Evolutionary conservation across 2,888 invertebrate genomes (phyloP), one percentile per base, ranked within the genome.

Genomic region (Drosophila niveifrons): DNA sequence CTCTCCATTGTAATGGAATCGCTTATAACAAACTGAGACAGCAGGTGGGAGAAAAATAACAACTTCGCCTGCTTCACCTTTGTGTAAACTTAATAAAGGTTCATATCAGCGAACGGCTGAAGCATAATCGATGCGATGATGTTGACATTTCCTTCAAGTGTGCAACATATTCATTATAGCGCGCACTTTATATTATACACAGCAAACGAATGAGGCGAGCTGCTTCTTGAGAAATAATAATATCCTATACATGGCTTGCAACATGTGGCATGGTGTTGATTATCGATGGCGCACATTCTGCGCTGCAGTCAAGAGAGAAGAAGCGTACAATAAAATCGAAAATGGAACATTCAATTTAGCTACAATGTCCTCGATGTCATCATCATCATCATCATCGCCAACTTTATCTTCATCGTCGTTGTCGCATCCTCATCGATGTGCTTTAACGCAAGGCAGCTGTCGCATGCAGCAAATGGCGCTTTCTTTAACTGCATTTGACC

Each of bases 171-270:
- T 73, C 68, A 66, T 69, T 66, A 57, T 55, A 58, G 50, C 34
- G 47, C 31, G 41, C 29, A 50, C 47, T 65, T 58, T 63, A 55
- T 66, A 58, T 68, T 57, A 71, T 62, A 43, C 34, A 55, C 8
- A 9, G 34, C 18, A 46, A 46, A 56, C 36, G 58, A 58, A 66
- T 62, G 56, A 66, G 62, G 67, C 41, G 59, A 18, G 53, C 71
- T 64, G 64, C 64, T 70, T 72, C 66, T 64, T 58, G 56, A 62
- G 59, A 72, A 72, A 78, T 81, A 87, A 89, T 87, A 81, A 82
- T 80, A 84, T 87, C 88, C 80, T 73, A 72, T 68, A 84, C 85
- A 87, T 66, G 74, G 67, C 56, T 69, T 67, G 88, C 85, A 87
- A 71, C 85, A 87, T 87, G 85, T 84, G 82, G 85, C 78, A 72